Conservation (phyloP, 2,888 invertebrate genomes). For the Adelognathus sp. region DNA sequence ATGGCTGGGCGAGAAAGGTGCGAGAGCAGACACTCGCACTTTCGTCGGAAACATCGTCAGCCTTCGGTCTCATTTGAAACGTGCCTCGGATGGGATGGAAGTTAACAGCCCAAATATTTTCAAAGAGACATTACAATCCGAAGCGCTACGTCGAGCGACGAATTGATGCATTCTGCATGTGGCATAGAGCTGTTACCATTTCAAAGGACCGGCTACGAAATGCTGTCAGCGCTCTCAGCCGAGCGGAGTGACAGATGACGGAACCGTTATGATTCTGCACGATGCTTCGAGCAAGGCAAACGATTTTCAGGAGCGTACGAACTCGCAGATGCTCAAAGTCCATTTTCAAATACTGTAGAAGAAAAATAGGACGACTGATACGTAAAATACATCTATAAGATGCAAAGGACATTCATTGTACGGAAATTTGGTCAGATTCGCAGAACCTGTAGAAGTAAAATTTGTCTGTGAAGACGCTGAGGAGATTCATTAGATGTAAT, state of each 20-base stretch:
- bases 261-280: slow-evolving; percentile 52
- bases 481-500: too few relatives aligned
- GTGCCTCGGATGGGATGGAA: neutral
- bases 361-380: too few relatives aligned
- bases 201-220: slow-evolving; percentile 26
- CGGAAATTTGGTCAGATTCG: too few relatives aligned
- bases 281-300: neutral
- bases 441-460: too few relatives aligned
- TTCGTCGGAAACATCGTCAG: neutral
- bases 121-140: neutral
- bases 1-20: neutral
- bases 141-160: neutral
- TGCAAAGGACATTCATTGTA: too few relatives aligned
- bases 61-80: neutral
- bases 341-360: neutral
- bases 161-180: slow-evolving; percentile 13
- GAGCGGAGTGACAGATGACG: slow-evolving; percentile 51
- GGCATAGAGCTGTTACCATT: neutral
- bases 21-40: neutral
- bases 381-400: too few relatives aligned
- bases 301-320: slow-evolving; percentile 40
- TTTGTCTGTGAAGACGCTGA: too few relatives aligned
- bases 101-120: neutral
- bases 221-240: slow-evolving; percentile 21
- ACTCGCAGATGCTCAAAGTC: neutral